Evolutionary conservation across 2,888 invertebrate species (phyloP).

Genomic region (Pyrrhosoma nymphula): DNA sequence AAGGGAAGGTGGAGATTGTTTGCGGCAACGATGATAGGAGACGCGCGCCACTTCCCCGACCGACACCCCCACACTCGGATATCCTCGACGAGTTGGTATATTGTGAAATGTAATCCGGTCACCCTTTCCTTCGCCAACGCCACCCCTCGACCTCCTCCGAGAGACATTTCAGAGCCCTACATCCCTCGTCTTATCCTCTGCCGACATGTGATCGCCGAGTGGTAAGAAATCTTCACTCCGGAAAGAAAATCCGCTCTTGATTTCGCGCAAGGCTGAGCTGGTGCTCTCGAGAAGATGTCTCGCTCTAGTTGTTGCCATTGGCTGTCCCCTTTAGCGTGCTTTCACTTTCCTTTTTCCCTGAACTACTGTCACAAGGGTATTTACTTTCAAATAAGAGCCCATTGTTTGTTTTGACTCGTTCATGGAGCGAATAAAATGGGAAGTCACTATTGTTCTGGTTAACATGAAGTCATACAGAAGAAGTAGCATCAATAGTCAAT

Average conservation of each 20-base stretch:
- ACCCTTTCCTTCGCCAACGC: not conserved
- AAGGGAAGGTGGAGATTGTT: not conserved
- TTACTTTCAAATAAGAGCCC: not conserved
- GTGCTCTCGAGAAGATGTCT: not conserved
- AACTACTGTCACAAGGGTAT: not conserved
- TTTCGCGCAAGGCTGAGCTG: not conserved
- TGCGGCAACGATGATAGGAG: not conserved
- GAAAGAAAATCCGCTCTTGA: not conserved
- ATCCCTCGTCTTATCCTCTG: not conserved
- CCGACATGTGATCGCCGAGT: not conserved
- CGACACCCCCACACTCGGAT: not conserved
- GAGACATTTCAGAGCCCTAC: not conserved
- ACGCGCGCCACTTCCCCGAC: too few species aligned
- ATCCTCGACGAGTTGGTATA: slow-evolving; percentile 15
- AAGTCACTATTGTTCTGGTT: not conserved
- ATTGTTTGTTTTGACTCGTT: not conserved
- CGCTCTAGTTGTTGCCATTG: not conserved
- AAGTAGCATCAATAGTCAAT: too few species aligned
- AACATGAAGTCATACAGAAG: too few species aligned
- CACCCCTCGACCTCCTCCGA: not conserved
- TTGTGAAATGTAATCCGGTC: slow-evolving; percentile 28
- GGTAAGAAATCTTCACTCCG: not conserved
- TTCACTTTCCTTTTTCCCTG: not conserved
- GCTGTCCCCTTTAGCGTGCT: not conserved
- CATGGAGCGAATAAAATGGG: not conserved